phyloP scores from a whole-genome alignment of 2,888 invertebrate species.

The Melikaiella ostensackeni region DNA sequence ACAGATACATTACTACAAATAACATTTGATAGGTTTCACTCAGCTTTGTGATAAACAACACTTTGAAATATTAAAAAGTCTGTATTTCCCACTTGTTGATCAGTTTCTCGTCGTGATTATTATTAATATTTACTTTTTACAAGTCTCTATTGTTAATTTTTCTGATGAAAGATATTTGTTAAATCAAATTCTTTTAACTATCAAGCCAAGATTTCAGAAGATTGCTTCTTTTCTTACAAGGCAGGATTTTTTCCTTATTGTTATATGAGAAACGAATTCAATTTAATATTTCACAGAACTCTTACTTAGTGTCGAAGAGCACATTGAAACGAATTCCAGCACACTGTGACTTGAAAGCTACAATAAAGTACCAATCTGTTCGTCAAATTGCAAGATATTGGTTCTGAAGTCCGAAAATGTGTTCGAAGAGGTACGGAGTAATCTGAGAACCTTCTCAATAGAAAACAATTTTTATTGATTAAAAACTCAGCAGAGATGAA shows the following conservation, averaged over 20 bases:
- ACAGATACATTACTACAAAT: too few relatives aligned
- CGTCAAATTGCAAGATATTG: conserved; percentile 38
- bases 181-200: not conserved
- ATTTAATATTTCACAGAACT: conserved; percentile 13
- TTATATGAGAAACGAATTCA: not conserved
- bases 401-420: not conserved
- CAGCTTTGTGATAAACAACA: too few relatives aligned
- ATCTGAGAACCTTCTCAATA: not conserved
- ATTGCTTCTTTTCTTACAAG: conserved; percentile 1
- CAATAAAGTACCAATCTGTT: conserved; percentile 38
- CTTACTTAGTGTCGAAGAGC: conserved; percentile 1
- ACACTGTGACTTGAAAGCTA: conserved; percentile 12
- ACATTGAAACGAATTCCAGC: conserved; percentile 18
- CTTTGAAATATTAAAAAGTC: too few relatives aligned
- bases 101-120: too few relatives aligned
- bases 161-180: not conserved
- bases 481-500: too few relatives aligned
- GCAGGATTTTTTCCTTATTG: not conserved
- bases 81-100: too few relatives aligned
- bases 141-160: not conserved
- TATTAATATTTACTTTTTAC: too few relatives aligned
- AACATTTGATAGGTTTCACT: too few relatives aligned
- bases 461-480: not conserved
- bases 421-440: not conserved
- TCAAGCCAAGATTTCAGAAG: not conserved